These are phyloP conservation scores for Pogonognathellus flavescens DNA, from an alignment of 1,140 invertebrate genomes.

Conservation along the genomic window DNA sequence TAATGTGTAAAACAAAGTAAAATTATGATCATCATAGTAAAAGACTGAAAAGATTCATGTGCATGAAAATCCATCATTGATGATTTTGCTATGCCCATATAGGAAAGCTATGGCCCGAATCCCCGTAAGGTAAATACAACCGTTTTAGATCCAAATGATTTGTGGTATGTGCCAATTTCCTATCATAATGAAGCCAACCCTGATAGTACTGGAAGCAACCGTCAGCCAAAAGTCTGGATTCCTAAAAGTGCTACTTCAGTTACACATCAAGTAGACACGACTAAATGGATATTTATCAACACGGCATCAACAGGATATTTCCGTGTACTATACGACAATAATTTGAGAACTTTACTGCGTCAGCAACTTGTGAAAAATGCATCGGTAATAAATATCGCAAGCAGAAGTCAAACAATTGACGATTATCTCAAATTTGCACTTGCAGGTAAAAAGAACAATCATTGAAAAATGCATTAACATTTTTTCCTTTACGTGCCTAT, in stretches of 20 bases:
- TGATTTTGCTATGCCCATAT: background rate
- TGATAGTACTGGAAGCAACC: slow-evolving; percentile 75
- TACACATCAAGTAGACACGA: slow-evolving; percentile 3
- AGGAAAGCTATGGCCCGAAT: slow-evolving; percentile 48
- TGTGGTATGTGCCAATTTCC: slow-evolving; percentile 75
- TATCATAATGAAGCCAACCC: slow-evolving; percentile 70
- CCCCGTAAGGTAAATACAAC: slow-evolving; percentile 66
- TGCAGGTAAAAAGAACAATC: background rate
- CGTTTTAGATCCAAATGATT: slow-evolving; percentile 68
- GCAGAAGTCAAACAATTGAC: slow-evolving; percentile 51
- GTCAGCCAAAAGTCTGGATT: slow-evolving; percentile 78
- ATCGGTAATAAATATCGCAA: slow-evolving; percentile 5
- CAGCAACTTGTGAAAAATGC: slow-evolving; percentile 51
- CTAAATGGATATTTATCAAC: slow-evolving; percentile 30
- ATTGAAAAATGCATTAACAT: too few species aligned
- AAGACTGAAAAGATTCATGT: background rate
- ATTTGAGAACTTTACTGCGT: slow-evolving; percentile 22
- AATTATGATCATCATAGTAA: background rate
- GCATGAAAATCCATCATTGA: background rate
- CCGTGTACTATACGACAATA: slow-evolving; percentile 55
- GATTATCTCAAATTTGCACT: slow-evolving; percentile 55
- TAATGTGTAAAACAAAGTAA: background rate
- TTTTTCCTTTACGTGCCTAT: too few species aligned
- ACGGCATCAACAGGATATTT: slow-evolving; percentile 54
- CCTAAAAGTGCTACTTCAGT: background rate